Evolutionary conservation across 2,888 invertebrate species (phyloP), one percentile per base, ranked within the genome.

Genomic region (Phortica okadai): DNA sequence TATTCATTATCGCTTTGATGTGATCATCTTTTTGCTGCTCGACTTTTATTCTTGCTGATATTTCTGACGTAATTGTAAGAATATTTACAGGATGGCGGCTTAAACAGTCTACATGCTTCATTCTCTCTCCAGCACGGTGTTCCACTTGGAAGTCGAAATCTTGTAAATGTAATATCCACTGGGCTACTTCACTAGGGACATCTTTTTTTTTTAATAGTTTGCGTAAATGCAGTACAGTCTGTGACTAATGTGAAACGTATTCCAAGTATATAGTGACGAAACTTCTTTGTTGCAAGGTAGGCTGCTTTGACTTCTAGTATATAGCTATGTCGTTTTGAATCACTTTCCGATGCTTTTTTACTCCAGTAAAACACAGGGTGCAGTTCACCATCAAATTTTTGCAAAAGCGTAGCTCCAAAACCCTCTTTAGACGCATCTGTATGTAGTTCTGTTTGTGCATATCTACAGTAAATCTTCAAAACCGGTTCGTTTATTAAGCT

Each of bases 291-390:
- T 1, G 83, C 81, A n/a, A 76, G 73, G 14, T 82, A 74, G 16
- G 85, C 79, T 0, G 83, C 84, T 14, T 82, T 75, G n/a, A 79
- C 81, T 73, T 85, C 84, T 16, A 86, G 59, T 62, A 82, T 82
- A 16, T 84, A 83, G 82, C 75, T 73, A 42, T 76, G 76, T 1
- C 45, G 42, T 56, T 73, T 72, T 6, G 62, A 1, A 62, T 64
- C 76, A 1, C 11, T 10, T 10, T 2, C 3, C 16, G 16, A 59
- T 21, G 76, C 54, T 11, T 75, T 78, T 16, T 74, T 79, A 44
- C 79, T 76, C 72, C 72, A 79, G 54, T 44, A 77, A 58, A 11
- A 74, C 0, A 78, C 56, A 2, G 76, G 77, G 44, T 78, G 77
- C 1, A 76, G 10, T 8, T 59, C 10, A 0, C n/a, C 73, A 0